Evolutionary conservation across 2,888 invertebrate genomes (phyloP), one percentile per base, ranked within the genome.

Genomic region (Apotomis capreana): DNA sequence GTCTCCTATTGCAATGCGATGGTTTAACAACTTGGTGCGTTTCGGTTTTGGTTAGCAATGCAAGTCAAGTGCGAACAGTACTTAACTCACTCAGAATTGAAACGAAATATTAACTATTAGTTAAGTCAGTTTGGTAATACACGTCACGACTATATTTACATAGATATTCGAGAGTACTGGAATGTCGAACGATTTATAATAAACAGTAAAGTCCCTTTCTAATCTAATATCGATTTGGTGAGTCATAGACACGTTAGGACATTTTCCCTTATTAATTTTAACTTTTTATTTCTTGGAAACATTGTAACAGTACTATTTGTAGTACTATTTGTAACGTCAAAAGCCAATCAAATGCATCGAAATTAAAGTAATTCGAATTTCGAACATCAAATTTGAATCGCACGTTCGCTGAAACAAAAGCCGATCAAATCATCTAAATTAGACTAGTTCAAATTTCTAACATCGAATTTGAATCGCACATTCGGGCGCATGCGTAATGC

Each of bases 121-220:
- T 87, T 88, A 87, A 90, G 88, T 87, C 87, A 88, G 86, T 88
- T 88, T 86, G 83, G 85, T 86, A 89, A 88, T 79, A 82, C 84
- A 81, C 86, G 86, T 84, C 87, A 85, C 81, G 83, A 85, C 80
- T 78, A 77, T 77, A 80, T 79, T 72, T 62, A 72, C 68, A 68
- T 68, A 68, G 52, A 68, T 72, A 72, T 83, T 80, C 78, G 80
- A 82, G 80, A 76, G 79, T 80, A 76, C 78, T 76, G 80, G 79
- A 72, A 68, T 68, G 70, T 61, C 67, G 67, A 61, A 59, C 67
- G 63, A 70, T 65, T 70, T 63, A 71, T 68, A 51, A 37, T 60
- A 55, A 62, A 63, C 57, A 5, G 51, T 55, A 46, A 65, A 65
- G 55, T 61, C 49, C 72, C 72, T 58, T 68, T 72, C 72, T 6